Base-by-base conservation (phyloP, 2,888 invertebrate genomes). In the Caenorhabditis panamensis region DNA sequence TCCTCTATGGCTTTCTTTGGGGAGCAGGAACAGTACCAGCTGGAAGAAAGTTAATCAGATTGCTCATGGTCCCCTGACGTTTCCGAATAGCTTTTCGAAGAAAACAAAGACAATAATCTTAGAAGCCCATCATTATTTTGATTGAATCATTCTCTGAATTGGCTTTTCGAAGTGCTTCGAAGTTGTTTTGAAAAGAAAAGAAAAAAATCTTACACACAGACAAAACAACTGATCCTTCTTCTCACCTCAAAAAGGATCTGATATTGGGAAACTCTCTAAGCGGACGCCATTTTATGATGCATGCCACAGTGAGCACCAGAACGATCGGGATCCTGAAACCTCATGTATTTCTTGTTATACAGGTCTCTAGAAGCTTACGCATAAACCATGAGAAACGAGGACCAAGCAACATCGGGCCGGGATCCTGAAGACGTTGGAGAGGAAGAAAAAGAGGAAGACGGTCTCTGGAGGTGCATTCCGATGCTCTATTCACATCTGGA, bases 211-310 rank as follows among this genome's bases (percentile, higher is more conserved):
- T 6, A 31, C 5, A 31, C 31, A 9, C 31, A 31, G 31, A 31
- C 4, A 31, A 31, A 6, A 4, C 31, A 31, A 6, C 9, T 31
- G 31, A 31, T 9, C 31, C 31, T 31, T 31, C 9, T 31, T 31
- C 53, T 20, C 18, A 77, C 69, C 77, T 71, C 31, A 78, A 54
- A 28, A 69, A 69, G 26, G 59, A 56, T 13, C 61, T 41, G 36
- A 79, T 53, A 47, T 68, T 73, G 3, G 80, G 71, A 53, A 84
- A 82, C 26, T 84, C 82, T n/a, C 73, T 36, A n/a, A 79, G 53
- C 11, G 84, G 84, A 18, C 84, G 69, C 82, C 82, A 84, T 24
- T 82, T 80, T 31, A 84, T 75, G 9, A 84, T 82, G 41, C 79
- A 84, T 5, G 61, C 72, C 2, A 84, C 80, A 9, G 78, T 69